These are phyloP conservation scores for Helarctos malayanus DNA, from an alignment of 2,797 vertebrate genomes.

Conservation along the genomic window DNA sequence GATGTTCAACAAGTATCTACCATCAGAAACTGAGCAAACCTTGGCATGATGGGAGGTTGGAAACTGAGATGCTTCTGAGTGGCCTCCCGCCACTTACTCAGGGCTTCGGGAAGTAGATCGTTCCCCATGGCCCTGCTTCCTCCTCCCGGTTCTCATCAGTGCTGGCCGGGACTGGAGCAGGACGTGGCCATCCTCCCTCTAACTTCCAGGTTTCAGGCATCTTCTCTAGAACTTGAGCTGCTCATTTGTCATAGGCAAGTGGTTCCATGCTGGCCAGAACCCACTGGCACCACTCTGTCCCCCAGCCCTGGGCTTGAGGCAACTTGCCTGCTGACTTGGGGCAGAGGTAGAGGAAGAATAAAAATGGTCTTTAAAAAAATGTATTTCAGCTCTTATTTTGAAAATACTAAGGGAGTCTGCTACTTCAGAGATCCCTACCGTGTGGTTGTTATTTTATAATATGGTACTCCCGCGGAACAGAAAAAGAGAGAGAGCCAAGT, in stretches of 20 bases:
- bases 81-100: neutral
- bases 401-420: neutral
- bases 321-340: neutral
- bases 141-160: neutral
- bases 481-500: neutral
- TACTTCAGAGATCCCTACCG: neutral
- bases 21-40: neutral
- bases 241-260: neutral
- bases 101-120: neutral
- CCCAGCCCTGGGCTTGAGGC: neutral
- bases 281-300: neutral
- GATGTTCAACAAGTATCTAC: neutral
- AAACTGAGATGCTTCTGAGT: neutral
- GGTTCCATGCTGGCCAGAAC: neutral
- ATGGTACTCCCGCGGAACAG: neutral
- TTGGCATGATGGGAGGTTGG: neutral
- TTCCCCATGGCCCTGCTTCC: neutral
- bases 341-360: neutral
- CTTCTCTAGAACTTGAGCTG: neutral
- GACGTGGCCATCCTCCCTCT: neutral
- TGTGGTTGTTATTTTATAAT: neutral
- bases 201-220: neutral
- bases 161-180: neutral
- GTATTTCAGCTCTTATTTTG: neutral
- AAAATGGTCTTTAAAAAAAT: neutral